Evolutionary conservation across 2,113 vertebrate species (phyloP).

Genomic region (Dromaius novaehollandiae): DNA sequence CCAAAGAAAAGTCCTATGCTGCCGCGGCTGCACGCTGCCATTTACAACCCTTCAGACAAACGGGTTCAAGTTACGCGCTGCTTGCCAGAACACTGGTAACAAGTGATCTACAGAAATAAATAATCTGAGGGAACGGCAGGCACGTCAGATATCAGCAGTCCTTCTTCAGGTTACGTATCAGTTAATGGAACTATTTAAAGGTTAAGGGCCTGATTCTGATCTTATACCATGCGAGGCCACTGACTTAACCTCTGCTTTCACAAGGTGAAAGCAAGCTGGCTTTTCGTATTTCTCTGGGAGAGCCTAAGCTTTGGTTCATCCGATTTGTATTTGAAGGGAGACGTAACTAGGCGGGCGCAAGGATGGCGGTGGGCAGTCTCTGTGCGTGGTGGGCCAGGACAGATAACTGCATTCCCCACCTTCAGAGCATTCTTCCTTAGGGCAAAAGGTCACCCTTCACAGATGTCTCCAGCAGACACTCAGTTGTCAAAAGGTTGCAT

Average conservation of each 20-base stretch:
- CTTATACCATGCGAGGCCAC: not conserved
- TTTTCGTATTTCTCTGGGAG: conserved; percentile 14
- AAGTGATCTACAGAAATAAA: not conserved
- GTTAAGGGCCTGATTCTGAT: not conserved
- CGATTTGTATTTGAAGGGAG: not conserved
- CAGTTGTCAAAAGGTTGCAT: conserved; percentile 88
- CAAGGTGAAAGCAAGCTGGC: not conserved
- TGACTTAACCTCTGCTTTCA: not conserved
- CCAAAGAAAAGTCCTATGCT: not conserved
- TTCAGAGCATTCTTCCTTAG: conserved; percentile 90
- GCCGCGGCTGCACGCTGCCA: not conserved
- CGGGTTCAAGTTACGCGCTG: not conserved
- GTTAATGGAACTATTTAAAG: not conserved
- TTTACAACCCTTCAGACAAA: not conserved
- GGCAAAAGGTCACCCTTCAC: conserved; percentile 89
- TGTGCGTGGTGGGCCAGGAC: conserved; percentile 76
- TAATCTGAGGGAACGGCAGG: not conserved
- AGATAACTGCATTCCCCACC: conserved; percentile 81
- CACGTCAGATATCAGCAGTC: not conserved
- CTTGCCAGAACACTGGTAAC: not conserved
- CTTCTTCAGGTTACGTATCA: not conserved
- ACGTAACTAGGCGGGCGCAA: not conserved
- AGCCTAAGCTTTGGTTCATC: not conserved
- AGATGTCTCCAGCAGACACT: conserved; percentile 91
- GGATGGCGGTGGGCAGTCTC: conserved; percentile 61